These are phyloP conservation scores for Eretmocerus hayati DNA, from an alignment of 2,888 invertebrate genomes.

Conservation along the genomic window DNA sequence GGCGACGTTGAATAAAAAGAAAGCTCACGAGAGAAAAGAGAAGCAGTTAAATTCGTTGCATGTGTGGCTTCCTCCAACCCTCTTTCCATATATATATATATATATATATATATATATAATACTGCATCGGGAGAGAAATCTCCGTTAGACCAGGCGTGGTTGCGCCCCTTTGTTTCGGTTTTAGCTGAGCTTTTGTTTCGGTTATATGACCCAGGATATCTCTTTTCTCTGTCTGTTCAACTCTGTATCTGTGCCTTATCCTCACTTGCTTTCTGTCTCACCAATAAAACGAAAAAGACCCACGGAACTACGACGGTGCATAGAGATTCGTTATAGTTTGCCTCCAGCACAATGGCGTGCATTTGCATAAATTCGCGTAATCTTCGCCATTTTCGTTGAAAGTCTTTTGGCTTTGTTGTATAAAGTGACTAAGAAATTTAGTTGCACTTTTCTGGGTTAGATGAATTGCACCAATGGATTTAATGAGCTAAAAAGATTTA, in stretches of 20 bases:
- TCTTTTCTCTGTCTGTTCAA: background rate
- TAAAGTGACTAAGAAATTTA: no score
- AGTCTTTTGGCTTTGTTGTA: no score
- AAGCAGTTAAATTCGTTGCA: constrained; percentile 46
- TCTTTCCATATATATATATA: no score
- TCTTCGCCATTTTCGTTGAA: constrained; percentile 46
- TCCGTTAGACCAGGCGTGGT: background rate
- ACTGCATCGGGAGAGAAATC: constrained; percentile 13
- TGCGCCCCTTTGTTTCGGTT: constrained; percentile 41
- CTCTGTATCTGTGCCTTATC: background rate
- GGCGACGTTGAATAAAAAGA: constrained; percentile 38
- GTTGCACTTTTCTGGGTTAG: no score
- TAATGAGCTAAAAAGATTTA: no score
- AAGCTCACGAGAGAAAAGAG: constrained; percentile 30
- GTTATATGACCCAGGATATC: constrained; percentile 42
- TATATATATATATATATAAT: no score
- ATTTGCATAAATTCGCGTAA: constrained; percentile 48
- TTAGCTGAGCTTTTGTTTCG: constrained; percentile 47
- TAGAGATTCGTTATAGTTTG: no score
- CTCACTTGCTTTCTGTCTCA: constrained; percentile 25
- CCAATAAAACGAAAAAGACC: constrained; percentile 46
- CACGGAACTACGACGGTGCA: constrained; percentile 39
- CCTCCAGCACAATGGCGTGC: constrained; percentile 14
- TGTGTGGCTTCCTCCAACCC: no score
- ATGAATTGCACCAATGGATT: no score